Evolutionary conservation across 2,113 vertebrate species (phyloP).

Genomic region (Hyperopisus bebe): DNA sequence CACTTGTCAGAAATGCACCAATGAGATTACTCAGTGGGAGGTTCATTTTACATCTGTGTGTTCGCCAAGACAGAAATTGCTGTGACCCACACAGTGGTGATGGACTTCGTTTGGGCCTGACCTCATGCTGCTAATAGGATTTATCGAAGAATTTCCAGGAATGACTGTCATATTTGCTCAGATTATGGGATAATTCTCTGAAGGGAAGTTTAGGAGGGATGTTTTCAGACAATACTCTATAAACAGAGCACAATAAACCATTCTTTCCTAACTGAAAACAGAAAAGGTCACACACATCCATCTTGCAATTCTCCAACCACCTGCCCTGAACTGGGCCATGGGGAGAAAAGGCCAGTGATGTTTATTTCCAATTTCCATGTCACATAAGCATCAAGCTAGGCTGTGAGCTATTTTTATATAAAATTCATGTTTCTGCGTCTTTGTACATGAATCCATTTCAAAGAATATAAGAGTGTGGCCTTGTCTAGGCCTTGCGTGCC

Average conservation of each 20-base stretch:
- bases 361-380: not conserved
- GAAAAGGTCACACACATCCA: not conserved
- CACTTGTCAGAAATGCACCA: not conserved
- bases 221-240: not conserved
- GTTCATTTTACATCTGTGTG: not conserved
- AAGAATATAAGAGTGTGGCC: not conserved
- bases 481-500: not conserved
- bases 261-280: constrained; percentile 5
- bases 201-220: not conserved
- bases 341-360: not conserved
- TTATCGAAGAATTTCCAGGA: not conserved
- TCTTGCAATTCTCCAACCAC: not conserved
- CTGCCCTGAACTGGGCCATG: not conserved
- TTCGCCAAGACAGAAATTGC: not conserved
- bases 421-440: not conserved
- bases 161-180: not conserved
- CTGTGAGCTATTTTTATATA: not conserved
- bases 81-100: not conserved
- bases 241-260: not conserved
- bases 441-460: not conserved
- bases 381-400: not conserved
- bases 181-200: not conserved
- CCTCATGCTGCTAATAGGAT: not conserved
- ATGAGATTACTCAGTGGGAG: not conserved
- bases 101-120: not conserved